phyloP scores from a whole-genome alignment of 2,113 vertebrate species.

The Leptobrachium leishanense region DNA sequence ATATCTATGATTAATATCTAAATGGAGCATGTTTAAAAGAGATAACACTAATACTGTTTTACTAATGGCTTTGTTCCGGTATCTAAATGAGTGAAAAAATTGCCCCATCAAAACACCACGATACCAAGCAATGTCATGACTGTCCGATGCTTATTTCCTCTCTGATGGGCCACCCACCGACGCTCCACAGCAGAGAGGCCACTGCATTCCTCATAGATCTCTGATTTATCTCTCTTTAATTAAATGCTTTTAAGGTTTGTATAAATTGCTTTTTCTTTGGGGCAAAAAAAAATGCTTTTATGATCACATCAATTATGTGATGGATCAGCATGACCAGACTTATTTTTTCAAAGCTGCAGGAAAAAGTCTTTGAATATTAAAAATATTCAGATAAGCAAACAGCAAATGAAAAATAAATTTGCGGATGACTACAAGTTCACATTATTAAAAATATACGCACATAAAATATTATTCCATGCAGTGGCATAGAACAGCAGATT shows the following conservation, averaged over 20 bases:
- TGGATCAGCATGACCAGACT: conserved; percentile 17
- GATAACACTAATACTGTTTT: too few species aligned
- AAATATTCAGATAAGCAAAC: neutral
- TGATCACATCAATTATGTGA: conserved; percentile 24
- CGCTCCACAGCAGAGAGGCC: neutral
- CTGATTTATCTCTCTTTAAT: conserved; percentile 35
- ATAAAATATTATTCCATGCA: too few species aligned
- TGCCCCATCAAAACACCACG: neutral
- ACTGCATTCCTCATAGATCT: conserved; percentile 2
- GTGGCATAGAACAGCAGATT: too few species aligned
- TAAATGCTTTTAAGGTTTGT: conserved; percentile 36
- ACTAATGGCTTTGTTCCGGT: neutral
- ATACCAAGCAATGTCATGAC: neutral
- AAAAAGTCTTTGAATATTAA: neutral
- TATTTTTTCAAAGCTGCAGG: neutral
- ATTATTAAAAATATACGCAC: too few species aligned
- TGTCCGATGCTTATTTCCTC: neutral
- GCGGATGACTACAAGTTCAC: neutral
- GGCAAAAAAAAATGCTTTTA: conserved; percentile 28
- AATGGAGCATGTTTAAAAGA: too few species aligned
- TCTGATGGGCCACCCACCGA: neutral
- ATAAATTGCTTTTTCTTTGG: conserved; percentile 25
- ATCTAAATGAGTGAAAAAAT: neutral
- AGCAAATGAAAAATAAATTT: neutral
- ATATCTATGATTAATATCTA: too few species aligned